A percentile compares a stretch with the other conserved stretches of the same genome.
Evolutionary conservation across 1,140 invertebrate genomes (phyloP).

Genomic region (Lucilia sericata): DNA sequence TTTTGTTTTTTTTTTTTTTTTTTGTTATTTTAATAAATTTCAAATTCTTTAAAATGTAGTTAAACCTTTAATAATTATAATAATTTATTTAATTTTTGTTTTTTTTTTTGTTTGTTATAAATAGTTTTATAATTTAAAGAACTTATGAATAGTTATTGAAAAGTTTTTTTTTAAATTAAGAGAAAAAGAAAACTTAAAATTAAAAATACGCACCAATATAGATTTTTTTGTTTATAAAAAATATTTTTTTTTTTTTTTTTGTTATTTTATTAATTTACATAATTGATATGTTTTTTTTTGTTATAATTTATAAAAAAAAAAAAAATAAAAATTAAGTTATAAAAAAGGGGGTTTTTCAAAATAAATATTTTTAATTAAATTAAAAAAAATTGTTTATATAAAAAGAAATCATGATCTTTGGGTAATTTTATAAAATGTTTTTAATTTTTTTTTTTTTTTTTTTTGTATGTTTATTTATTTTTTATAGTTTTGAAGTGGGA

Average conservation of each 20-base stretch:
- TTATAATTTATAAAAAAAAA: not conserved
- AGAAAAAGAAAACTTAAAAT: slow-evolving; percentile 13
- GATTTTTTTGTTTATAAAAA: slow-evolving; percentile 1
- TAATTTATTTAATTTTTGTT: not conserved
- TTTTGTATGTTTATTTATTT: too few relatives aligned
- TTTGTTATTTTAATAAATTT: not conserved
- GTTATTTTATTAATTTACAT: not conserved
- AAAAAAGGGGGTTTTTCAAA: too few relatives aligned
- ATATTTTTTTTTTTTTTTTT: not conserved
- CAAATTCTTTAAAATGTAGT: not conserved
- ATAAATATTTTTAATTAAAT: too few relatives aligned
- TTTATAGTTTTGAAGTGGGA: too few relatives aligned
- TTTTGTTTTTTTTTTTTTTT: not conserved
- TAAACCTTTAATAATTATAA: not conserved
- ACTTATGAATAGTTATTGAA: not conserved
- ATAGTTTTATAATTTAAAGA: not conserved
- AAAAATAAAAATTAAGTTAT: not conserved
- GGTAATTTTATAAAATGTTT: too few relatives aligned
- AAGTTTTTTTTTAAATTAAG: not conserved
- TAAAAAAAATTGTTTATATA: too few relatives aligned
- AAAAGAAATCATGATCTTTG: too few relatives aligned
- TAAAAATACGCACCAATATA: slow-evolving; percentile 34
- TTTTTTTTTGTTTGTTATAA: slow-evolving; percentile 14
- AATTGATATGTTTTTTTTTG: slow-evolving; percentile 29
- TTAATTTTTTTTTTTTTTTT: too few relatives aligned